These are phyloP conservation scores for Rostratula benghalensis DNA, from an alignment of 2,113 vertebrate genomes.

Conservation along the genomic window DNA sequence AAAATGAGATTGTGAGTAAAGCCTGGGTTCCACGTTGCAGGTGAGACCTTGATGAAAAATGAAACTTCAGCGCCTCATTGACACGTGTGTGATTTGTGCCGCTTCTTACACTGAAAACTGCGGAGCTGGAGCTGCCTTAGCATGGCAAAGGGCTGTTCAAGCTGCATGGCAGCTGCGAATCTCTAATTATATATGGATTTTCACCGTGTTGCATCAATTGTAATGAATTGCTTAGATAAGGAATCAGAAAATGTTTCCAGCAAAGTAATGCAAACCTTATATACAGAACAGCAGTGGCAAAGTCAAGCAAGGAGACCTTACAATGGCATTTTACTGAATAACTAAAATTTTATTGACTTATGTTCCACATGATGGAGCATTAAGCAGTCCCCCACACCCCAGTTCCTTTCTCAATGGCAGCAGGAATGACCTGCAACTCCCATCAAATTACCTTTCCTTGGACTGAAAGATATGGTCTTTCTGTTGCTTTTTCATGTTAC, in stretches of 20 bases:
- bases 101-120: not conserved
- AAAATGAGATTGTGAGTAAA: not conserved
- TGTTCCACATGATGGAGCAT: slow-evolving; percentile 18
- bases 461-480: not conserved
- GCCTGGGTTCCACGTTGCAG: not conserved
- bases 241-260: slow-evolving; percentile 6
- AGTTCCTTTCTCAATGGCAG: not conserved
- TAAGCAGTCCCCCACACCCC: slow-evolving; percentile 22
- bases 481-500: not conserved
- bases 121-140: not conserved
- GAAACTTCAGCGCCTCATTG: not conserved
- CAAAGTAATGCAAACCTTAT: not conserved
- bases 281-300: not conserved
- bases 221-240: not conserved
- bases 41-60: not conserved
- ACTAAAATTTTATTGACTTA: slow-evolving; percentile 53
- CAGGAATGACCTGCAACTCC: slow-evolving; percentile 33
- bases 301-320: slow-evolving; percentile 53
- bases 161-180: not conserved
- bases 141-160: not conserved
- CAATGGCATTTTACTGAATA: slow-evolving; percentile 17
- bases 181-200: not conserved
- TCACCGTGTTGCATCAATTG: not conserved
- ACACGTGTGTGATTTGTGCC: not conserved
- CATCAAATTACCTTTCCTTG: slow-evolving; percentile 30